Conservation (phyloP, 2,888 invertebrate species). For the Eledona agricola region DNA sequence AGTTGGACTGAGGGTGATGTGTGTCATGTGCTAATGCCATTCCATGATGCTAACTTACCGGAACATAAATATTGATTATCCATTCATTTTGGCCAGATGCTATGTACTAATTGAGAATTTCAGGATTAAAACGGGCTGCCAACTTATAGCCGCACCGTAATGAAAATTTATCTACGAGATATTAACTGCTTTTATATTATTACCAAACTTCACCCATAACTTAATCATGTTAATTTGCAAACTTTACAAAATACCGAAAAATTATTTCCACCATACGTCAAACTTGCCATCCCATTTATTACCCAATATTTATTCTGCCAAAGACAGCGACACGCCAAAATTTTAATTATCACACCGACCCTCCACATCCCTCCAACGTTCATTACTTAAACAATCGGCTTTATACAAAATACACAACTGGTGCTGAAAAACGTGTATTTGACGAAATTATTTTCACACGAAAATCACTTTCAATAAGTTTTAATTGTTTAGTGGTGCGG, state of each 20-base stretch:
- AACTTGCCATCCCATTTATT: constrained; percentile 18
- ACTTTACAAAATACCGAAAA: constrained; percentile 31
- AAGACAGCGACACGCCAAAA: constrained; percentile 10
- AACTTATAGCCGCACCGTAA: constrained; percentile 36
- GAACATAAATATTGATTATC: constrained; percentile 43
- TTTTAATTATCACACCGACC: constrained; percentile 19
- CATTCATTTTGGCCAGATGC: constrained; percentile 42
- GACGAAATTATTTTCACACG: too few species aligned
- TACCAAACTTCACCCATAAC: constrained; percentile 32
- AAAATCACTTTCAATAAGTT: too few species aligned
- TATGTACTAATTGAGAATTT: constrained; percentile 43
- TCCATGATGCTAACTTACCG: constrained; percentile 40
- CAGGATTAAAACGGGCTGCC: constrained; percentile 39
- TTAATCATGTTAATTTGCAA: constrained; percentile 30
- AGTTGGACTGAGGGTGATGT: constrained; percentile 35
- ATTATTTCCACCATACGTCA: constrained; percentile 24
- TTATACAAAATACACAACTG: too few species aligned
- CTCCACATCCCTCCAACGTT: constrained; percentile 4
- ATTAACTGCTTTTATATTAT: constrained; percentile 36
- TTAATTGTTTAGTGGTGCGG: constrained; percentile 12
- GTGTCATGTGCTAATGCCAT: constrained; percentile 40
- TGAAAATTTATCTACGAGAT: constrained; percentile 36
- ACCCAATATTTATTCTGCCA: constrained; percentile 17
- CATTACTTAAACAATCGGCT: constrained; percentile 18
- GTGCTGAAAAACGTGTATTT: too few species aligned